Evolutionary conservation across 2,113 vertebrate genomes (phyloP).

Genomic region (Cyphomyrus plagiostoma): DNA sequence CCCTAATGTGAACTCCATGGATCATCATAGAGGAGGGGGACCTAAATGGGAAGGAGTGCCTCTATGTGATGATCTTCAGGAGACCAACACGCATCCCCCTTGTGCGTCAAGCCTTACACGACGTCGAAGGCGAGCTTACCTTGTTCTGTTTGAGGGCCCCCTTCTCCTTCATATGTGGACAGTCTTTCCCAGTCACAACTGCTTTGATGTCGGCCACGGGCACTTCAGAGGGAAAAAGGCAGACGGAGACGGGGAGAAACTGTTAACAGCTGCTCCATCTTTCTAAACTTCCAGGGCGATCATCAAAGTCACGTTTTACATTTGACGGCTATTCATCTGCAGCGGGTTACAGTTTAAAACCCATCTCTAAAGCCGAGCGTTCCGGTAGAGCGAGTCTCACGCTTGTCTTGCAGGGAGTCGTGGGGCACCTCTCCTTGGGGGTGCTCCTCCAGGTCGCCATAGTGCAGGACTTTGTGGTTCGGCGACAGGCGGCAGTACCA

Average conservation of each 20-base stretch:
- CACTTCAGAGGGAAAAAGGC: conserved; percentile 62
- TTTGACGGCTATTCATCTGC: neutral
- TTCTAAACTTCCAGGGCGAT: neutral
- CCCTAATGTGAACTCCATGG: neutral
- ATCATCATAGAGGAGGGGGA: neutral
- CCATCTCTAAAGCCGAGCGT: neutral
- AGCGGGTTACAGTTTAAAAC: neutral
- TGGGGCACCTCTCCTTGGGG: conserved; percentile 93
- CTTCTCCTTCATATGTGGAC: conserved; percentile 99
- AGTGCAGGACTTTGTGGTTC: conserved; percentile 99
- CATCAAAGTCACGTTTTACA: neutral
- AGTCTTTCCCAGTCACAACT: conserved; percentile 96
- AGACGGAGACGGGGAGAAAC: conserved; percentile 31
- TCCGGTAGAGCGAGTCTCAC: conserved; percentile 65
- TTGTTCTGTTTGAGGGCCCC: conserved; percentile 99
- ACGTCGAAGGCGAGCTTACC: conserved; percentile 55
- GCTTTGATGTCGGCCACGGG: conserved; percentile 99
- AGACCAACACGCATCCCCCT: neutral
- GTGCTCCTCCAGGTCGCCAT: conserved; percentile 94
- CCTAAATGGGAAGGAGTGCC: neutral
- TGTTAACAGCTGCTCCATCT: neutral
- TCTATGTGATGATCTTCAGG: neutral
- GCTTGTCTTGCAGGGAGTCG: conserved; percentile 93
- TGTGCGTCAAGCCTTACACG: neutral
- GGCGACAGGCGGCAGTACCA: conserved; percentile 98